These are phyloP conservation scores for Eospalax fontanierii DNA, from an alignment of 2,797 vertebrate species.

Conservation along the genomic window DNA sequence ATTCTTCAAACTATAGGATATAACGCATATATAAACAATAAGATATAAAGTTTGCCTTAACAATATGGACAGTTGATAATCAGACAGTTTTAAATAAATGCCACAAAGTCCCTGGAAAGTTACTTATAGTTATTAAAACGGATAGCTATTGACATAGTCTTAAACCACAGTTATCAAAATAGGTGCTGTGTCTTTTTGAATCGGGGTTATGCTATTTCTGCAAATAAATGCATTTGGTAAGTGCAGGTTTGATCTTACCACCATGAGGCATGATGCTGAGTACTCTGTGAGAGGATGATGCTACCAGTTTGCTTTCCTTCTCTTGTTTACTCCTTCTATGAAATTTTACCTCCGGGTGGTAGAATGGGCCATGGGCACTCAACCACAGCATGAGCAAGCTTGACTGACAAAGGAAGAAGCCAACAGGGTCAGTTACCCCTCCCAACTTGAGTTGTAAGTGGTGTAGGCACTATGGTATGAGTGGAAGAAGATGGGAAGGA, in stretches of 20 bases:
- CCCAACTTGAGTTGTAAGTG: no score
- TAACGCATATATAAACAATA: no score
- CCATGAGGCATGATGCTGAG: not conserved
- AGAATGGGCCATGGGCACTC: no score
- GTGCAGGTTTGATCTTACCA: no score
- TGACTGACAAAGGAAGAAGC: no score
- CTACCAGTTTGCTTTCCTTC: not conserved
- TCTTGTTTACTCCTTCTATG: not conserved
- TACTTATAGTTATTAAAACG: slow-evolving; percentile 51
- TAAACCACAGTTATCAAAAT: not conserved
- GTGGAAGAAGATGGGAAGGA: no score
- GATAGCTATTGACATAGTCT: not conserved
- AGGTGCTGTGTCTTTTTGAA: not conserved
- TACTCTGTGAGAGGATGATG: not conserved
- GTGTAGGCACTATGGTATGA: no score
- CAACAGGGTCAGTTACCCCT: no score
- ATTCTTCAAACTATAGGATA: not conserved
- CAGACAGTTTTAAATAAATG: slow-evolving; percentile 46
- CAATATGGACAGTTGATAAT: not conserved
- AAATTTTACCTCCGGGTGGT: no score
- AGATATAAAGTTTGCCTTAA: slow-evolving; percentile 39
- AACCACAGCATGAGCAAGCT: no score
- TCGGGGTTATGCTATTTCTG: not conserved
- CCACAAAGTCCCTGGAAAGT: not conserved
- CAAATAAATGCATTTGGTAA: not conserved